Evolutionary conservation across 1,140 invertebrate genomes (phyloP), one percentile per base, ranked within the genome.

Genomic region (Tetranychus urticae): DNA sequence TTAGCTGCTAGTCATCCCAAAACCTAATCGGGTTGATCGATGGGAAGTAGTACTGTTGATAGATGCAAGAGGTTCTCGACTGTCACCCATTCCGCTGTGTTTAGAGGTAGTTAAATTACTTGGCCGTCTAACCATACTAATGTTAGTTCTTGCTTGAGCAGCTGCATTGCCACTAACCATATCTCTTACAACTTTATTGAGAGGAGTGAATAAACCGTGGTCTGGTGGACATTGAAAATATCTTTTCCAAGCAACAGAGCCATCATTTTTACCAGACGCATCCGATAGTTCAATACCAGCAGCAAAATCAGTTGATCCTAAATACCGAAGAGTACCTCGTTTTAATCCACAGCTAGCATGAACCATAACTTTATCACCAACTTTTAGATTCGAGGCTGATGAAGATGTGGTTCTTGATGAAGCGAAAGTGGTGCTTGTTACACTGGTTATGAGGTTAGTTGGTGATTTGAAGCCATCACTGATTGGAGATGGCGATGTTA

Each of bases 141-240:
- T 33, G 23, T 23, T 23, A 23, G 23, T 23, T 23, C 23, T 23
- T 23, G 23, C 23, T 23, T 23, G 23, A 23, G 0, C 37, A 46
- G 61, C 58, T 54, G 62, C 56, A n/a, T 45, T 39, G 33, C 56
- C 50, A 14, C n/a, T 54, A 35, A 36, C 23, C 59, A 52, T 50
- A 33, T 52, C 47, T 54, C 37, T 62, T 65, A 80, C 82, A 54
- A 92, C 84, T 76, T 92, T 92, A 67, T 83, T 79, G 34, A 84
- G 72, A 1, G 90, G 90, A 7, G 90, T 87, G 76, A 97, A 97
- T 37, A 97, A 75, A 2, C 92, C 93, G 72, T 84, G 85, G 68
- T 86, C 84, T 31, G 85, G 82, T 61, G 80, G 78, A 72, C 92
- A 97, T 65, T 86, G 82, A 75, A 97, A 97, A 75, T 97, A 97